These are phyloP conservation scores for Palythoa grandiflora DNA, from an alignment of 92 coral and sea anemone species.

Conservation along the genomic window DNA sequence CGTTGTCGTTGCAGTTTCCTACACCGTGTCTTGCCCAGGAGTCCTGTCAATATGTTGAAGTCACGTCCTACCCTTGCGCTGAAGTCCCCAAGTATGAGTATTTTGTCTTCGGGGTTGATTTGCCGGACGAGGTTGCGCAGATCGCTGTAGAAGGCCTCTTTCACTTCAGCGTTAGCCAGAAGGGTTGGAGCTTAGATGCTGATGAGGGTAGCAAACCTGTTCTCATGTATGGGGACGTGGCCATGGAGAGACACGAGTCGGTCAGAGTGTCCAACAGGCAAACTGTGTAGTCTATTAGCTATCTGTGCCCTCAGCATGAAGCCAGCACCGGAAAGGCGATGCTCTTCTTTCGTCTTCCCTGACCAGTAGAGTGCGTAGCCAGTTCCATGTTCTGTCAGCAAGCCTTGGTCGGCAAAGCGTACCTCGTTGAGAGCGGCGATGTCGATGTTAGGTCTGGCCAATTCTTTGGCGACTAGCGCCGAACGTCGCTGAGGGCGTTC, in stretches of 20 bases:
- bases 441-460: not conserved
- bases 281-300: conserved; percentile 27
- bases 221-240: conserved; percentile 5
- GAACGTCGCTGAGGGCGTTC: not conserved
- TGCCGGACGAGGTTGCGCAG: not conserved
- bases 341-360: not conserved
- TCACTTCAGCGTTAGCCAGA: not conserved
- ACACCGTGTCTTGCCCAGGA: not conserved
- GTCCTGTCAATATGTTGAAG: not conserved
- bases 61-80: not conserved
- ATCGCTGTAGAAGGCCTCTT: not conserved
- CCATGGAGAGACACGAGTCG: not conserved
- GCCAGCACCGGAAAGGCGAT: conserved; percentile 35
- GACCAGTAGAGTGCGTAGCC: conserved; percentile 37
- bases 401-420: not conserved
- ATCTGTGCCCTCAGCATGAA: conserved; percentile 28
- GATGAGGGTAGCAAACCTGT: conserved; percentile 36
- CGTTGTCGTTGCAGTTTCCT: not conserved
- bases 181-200: conserved; percentile 34
- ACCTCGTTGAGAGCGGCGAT: not conserved
- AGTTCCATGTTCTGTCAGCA: not conserved
- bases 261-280: conserved; percentile 9
- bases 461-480: not conserved
- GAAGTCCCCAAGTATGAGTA: not conserved
- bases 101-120: not conserved